These are phyloP conservation scores for Clupea harengus DNA, from an alignment of 2,113 vertebrate species.

Conservation along the genomic window DNA sequence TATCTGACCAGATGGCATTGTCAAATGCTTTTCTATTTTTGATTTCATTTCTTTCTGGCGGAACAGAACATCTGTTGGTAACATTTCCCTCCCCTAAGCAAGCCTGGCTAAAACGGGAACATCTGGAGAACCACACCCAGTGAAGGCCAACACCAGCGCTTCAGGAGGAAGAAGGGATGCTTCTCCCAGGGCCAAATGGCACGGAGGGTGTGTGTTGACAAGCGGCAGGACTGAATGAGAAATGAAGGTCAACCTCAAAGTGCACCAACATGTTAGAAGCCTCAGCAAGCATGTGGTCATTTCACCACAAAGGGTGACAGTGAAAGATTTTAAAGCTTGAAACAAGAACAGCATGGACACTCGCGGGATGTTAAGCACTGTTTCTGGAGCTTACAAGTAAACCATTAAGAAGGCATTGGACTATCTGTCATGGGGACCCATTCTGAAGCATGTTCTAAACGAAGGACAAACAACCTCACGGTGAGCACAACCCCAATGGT, in stretches of 20 bases:
- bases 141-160: not conserved
- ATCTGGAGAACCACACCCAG: not conserved
- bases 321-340: not conserved
- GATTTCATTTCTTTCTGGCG: not conserved
- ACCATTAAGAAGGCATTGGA: slow-evolving; percentile 38
- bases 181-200: not conserved
- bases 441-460: slow-evolving; percentile 38
- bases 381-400: slow-evolving; percentile 19
- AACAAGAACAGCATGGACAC: not conserved
- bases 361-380: not conserved
- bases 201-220: not conserved
- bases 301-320: not conserved
- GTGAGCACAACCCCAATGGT: slow-evolving; percentile 30
- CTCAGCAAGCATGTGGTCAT: not conserved
- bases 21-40: not conserved
- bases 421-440: slow-evolving; percentile 47
- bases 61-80: not conserved
- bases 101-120: not conserved
- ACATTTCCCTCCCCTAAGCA: not conserved
- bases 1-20: slow-evolving; percentile 12
- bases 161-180: not conserved
- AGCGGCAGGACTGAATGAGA: slow-evolving; percentile 3
- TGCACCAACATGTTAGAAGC: not conserved
- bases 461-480: not conserved
- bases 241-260: slow-evolving; percentile 8